Evolutionary conservation across 2,888 invertebrate genomes (phyloP), one percentile per base, ranked within the genome.

Genomic region (Neoascia interrupta): DNA sequence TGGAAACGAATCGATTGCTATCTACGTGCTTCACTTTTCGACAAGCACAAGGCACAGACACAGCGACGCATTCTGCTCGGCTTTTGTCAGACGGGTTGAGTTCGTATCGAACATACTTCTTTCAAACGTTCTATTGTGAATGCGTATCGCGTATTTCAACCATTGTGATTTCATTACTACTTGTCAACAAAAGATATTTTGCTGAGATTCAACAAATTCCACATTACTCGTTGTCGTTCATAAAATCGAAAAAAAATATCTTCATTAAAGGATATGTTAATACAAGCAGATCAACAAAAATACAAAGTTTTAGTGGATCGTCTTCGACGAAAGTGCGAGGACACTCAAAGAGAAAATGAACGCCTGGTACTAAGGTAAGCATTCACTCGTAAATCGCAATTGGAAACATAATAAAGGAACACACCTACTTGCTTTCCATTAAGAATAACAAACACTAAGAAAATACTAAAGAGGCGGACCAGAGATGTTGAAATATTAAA

Each of bases 311-410:
- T 88, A 16, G 85, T 85, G 0, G 87, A 88, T 3, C 86, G 85
- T 60, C 75, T 88, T 10, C 85, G 84, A 43, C 63, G 83, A 26
- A 85, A 84, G 73, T 87, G 87, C 28, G 87, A 87, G 54, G 84
- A 85, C 68, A 84, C 87, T 11, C 88, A 88, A 82, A 83, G 83
- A 0, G 88, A 88, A 82, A 88, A 88, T 76, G 88, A 88, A 58
- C 84, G 88, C 18, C 84, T 84, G 69, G 86, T 88, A 15, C 82
- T 87, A 56, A 84, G 88, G 88, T 87, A 81, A 81, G 1, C 15
- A 23, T 0, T 6, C 5, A 2, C 0, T 11, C 10, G 16, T 56
- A 37, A 10, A 1, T 41, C 1, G 13, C 5, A 13, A 13, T 6
- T 8, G 19, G n/a, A 3, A 26, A 43, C 3, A 5, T 11, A 18